phyloP scores from a whole-genome alignment of 2,797 vertebrate genomes.

The Cichlasoma orientale region DNA sequence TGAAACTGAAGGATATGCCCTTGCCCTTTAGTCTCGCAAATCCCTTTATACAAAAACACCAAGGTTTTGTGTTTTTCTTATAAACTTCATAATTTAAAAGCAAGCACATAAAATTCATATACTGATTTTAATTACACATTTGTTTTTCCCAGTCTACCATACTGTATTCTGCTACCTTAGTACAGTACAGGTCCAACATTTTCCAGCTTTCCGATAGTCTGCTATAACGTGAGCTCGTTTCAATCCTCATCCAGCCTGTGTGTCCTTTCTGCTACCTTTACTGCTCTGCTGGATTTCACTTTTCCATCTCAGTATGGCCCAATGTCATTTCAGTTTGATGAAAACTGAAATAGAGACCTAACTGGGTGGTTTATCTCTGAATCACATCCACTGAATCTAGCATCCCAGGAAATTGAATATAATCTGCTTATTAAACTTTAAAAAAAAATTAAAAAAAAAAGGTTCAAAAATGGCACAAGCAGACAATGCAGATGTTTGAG shows the following conservation, averaged over 20 bases:
- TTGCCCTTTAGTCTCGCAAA: background rate
- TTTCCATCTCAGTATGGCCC: background rate
- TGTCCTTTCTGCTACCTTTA: background rate
- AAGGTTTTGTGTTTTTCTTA: background rate
- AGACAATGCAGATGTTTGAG: background rate
- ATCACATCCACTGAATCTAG: background rate
- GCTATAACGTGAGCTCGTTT: background rate
- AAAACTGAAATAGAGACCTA: slow-evolving; percentile 19
- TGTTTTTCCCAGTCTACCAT: background rate
- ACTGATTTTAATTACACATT: too few relatives aligned
- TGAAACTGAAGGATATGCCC: background rate
- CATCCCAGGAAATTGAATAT: background rate
- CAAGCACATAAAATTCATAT: background rate
- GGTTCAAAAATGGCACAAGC: background rate
- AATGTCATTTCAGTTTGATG: slow-evolving; percentile 21
- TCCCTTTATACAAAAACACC: background rate
- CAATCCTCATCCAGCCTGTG: background rate
- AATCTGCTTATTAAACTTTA: background rate
- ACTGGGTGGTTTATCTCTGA: background rate
- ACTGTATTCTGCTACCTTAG: background rate
- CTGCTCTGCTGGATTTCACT: slow-evolving; percentile 21
- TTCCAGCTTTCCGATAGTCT: background rate
- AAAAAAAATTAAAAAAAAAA: background rate
- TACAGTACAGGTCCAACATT: background rate
- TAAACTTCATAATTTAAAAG: background rate